Evolutionary conservation across 2,888 invertebrate species (phyloP), one percentile per base, ranked within the genome.

Genomic region (Stenolophus ochropezus): DNA sequence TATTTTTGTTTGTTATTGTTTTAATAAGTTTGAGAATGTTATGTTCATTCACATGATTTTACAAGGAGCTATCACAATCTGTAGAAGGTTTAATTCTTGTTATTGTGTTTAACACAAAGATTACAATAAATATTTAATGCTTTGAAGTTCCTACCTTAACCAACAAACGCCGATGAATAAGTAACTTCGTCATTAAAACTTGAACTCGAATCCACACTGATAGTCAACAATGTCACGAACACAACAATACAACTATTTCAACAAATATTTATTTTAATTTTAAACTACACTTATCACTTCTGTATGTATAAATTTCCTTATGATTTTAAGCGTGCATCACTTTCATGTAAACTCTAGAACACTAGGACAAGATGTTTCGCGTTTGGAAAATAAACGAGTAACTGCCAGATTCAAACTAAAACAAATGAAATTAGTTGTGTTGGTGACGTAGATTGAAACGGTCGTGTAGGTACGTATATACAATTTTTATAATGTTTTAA

Each of bases 121-220:
- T 33, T 69, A 33, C 16, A 16, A 18, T 33, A 18, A 69, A 69
- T 61, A 61, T 69, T 18, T 14, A 20, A 25, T 16, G 11, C 33
- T 69, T 16, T 69, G 65, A 14, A 33, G 18, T 33, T 18, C 65
- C 65, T 69, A 69, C 65, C 65, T 69, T 27, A 18, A 33, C 18
- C 33, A 33, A 33, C 61, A 33, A 69, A 69, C 65, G 65, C 1
- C 33, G 33, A 65, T 25, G 61, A 65, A 65, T 65, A 27, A 69
- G 11, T 69, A 69, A 33, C 16, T 33, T 18, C 65, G 2, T 33
- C 65, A 33, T 69, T 69, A 33, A 18, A 69, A 69, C 65, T 69
- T 69, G 18, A 33, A 69, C 6, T 69, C 33, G 33, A 33, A 69
- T 69, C 11, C 56, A 51, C 61, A 69, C 42, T 16, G 27, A 33